A percentile compares a stretch with the other conserved stretches of the same genome.
Conservation (phyloP, 1,140 invertebrate genomes). For the Propsilocerus akamusi region DNA sequence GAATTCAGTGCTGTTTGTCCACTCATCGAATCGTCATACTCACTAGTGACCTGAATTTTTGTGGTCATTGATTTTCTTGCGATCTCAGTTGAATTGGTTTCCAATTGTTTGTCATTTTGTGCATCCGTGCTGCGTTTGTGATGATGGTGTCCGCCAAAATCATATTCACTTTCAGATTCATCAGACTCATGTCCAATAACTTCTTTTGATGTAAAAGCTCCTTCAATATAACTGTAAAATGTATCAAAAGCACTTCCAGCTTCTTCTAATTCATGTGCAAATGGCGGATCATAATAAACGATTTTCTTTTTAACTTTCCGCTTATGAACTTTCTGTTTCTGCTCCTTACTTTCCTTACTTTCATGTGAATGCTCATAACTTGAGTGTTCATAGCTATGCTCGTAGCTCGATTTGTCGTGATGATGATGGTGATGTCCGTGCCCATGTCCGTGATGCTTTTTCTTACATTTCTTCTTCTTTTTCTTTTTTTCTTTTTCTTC, state of each 20-base stretch:
- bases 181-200: background rate
- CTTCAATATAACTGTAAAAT: background rate
- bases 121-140: background rate
- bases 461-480: background rate
- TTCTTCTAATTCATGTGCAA: background rate
- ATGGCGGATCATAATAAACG: background rate
- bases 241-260: background rate
- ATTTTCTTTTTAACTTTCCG: background rate
- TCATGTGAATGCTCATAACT: background rate
- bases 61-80: background rate
- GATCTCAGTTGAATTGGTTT: background rate
- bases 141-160: background rate
- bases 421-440: background rate
- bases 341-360: background rate
- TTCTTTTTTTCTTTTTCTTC: background rate
- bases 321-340: background rate
- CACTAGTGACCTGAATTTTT: conserved; percentile 4
- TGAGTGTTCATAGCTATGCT: background rate
- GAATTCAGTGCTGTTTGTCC: background rate
- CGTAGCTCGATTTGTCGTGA: background rate
- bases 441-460: no score
- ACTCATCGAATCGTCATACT: background rate
- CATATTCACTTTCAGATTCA: background rate
- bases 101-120: background rate
- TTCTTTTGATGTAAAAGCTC: background rate